A percentile compares a stretch with the other conserved stretches of the same genome.
These are phyloP conservation scores for Napeogenes sylphis DNA, from an alignment of 2,888 invertebrate genomes.

Conservation along the genomic window DNA sequence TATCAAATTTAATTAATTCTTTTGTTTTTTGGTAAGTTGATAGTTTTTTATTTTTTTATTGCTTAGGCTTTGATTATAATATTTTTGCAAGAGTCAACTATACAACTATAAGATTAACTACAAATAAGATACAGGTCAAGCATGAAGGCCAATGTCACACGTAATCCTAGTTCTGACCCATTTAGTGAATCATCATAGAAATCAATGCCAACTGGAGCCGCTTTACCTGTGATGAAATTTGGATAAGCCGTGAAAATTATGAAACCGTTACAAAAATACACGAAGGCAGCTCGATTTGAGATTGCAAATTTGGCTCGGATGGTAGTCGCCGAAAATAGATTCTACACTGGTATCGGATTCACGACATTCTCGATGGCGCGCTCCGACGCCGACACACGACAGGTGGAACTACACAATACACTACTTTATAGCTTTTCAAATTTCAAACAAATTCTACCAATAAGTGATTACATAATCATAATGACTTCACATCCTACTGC, in stretches of 20 bases:
- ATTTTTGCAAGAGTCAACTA: neutral
- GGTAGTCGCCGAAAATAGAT: slow-evolving; percentile 66
- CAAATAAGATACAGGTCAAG: slow-evolving; percentile 43
- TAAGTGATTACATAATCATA: no score
- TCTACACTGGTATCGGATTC: slow-evolving; percentile 69
- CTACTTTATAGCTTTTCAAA: neutral
- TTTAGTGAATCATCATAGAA: slow-evolving; percentile 8
- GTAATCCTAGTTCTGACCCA: slow-evolving; percentile 36
- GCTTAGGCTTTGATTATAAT: neutral
- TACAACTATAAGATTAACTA: neutral
- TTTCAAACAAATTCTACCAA: no score
- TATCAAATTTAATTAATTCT: no score
- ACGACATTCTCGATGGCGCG: slow-evolving; percentile 51
- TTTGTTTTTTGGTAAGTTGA: no score
- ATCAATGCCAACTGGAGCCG: slow-evolving; percentile 26
- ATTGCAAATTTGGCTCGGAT: slow-evolving; percentile 75
- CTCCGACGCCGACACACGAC: slow-evolving; percentile 30
- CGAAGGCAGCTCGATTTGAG: slow-evolving; percentile 69
- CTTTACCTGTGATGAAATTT: slow-evolving; percentile 31
- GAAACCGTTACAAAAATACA: slow-evolving; percentile 73
- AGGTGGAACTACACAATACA: slow-evolving; percentile 38
- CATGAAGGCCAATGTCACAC: slow-evolving; percentile 68
- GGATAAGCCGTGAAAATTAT: slow-evolving; percentile 51
- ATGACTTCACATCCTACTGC: no score
- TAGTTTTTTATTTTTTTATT: neutral